Conservation (phyloP, 2,113 vertebrate species). For the Felis catus region DNA sequence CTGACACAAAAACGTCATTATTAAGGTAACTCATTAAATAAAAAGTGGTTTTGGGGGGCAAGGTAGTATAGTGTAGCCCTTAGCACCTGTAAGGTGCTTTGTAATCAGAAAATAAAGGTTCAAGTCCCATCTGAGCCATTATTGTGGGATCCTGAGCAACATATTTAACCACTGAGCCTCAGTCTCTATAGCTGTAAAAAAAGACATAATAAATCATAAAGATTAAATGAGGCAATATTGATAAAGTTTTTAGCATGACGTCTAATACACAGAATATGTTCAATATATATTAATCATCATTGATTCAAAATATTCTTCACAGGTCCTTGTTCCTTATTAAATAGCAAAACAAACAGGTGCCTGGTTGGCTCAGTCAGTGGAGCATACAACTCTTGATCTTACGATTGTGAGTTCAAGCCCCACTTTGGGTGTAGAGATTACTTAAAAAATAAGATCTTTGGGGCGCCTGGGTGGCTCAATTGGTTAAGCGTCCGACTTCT, state of each 20-base stretch:
- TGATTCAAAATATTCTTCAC: not conserved
- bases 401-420: too few relatives aligned
- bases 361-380: too few relatives aligned
- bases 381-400: too few relatives aligned
- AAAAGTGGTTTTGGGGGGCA: not conserved
- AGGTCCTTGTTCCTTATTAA: not conserved
- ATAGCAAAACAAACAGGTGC: not conserved
- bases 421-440: too few relatives aligned
- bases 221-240: not conserved
- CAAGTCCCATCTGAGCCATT: conserved; percentile 2
- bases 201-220: not conserved
- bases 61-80: not conserved
- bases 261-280: not conserved
- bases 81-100: not conserved
- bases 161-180: not conserved
- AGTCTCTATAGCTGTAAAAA: conserved; percentile 11
- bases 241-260: not conserved
- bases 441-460: too few relatives aligned
- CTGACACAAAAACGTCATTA: not conserved
- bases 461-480: too few relatives aligned
- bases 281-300: not conserved
- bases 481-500: too few relatives aligned
- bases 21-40: not conserved
- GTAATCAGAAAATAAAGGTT: conserved; percentile 1
- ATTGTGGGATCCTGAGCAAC: not conserved